Conservation (phyloP, 2,888 invertebrate species). For the Dioctria rufipes region DNA sequence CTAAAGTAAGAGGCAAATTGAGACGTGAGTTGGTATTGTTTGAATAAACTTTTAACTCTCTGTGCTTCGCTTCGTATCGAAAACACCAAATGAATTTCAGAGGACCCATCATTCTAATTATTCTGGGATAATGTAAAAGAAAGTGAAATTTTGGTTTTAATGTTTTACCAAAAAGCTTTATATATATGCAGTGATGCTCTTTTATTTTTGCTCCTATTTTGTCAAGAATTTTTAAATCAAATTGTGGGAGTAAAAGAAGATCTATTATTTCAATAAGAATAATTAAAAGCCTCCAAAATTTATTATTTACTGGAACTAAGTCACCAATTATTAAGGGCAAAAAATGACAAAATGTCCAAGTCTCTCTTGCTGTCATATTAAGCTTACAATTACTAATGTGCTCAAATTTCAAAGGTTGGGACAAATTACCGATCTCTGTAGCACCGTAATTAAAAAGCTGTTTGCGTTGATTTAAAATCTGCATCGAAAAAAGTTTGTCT, state of each 20-base stretch:
- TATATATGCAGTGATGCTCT: constrained; percentile 46
- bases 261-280: constrained; percentile 28
- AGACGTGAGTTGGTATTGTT: constrained; percentile 43
- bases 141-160: constrained; percentile 52
- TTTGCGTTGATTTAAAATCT: no score
- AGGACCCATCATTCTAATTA: constrained; percentile 52
- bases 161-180: constrained; percentile 49
- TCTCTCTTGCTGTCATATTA: no score
- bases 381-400: no score
- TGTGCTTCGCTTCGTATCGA: constrained; percentile 53
- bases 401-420: no score
- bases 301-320: constrained; percentile 26
- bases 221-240: background rate
- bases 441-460: no score
- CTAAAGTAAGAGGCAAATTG: constrained; percentile 53
- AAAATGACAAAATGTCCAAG: constrained; percentile 56
- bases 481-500: no score
- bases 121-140: constrained; percentile 41
- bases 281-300: constrained; percentile 26
- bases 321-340: constrained; percentile 55
- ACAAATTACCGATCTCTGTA: no score
- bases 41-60: constrained; percentile 52
- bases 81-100: constrained; percentile 54
- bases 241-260: constrained; percentile 4
- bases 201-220: background rate